A percentile compares a stretch with the other conserved stretches of the same genome.
Evolutionary conservation across 1,140 invertebrate genomes (phyloP).

Genomic region (Tetramorium alpestre): DNA sequence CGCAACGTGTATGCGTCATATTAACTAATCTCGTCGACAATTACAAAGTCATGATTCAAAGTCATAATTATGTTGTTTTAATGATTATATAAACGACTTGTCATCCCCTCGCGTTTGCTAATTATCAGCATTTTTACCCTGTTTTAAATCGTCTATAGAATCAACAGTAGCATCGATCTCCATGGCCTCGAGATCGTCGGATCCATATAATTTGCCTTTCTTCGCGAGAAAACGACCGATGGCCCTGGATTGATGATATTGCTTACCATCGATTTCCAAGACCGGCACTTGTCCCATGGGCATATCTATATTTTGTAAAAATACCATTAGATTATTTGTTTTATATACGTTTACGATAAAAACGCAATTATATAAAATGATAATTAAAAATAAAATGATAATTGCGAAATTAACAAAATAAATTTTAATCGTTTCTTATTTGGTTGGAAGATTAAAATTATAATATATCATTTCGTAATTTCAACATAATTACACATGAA

Average conservation of each 20-base stretch:
- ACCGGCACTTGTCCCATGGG: conserved; percentile 91
- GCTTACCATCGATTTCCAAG: conserved; percentile 89
- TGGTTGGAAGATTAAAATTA: not conserved
- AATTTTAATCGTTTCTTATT: not conserved
- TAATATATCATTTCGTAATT: not conserved
- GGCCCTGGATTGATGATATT: conserved; percentile 89
- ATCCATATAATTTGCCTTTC: conserved; percentile 87
- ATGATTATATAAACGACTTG: conserved; percentile 1
- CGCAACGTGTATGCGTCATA: not conserved
- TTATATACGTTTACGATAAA: not conserved
- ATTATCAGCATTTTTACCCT: conserved; percentile 77
- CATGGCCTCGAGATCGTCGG: conserved; percentile 87
- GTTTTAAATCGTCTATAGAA: conserved; percentile 86
- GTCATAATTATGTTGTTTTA: not conserved
- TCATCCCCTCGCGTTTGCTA: not conserved
- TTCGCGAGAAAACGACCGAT: conserved; percentile 90
- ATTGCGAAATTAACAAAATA: not conserved
- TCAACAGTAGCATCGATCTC: conserved; percentile 88
- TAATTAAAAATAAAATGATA: not conserved
- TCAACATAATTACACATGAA: not conserved
- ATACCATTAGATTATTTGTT: not conserved
- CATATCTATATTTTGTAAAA: conserved; percentile 85
- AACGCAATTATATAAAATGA: not conserved
- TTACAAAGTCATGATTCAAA: not conserved
- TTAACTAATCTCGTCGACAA: not conserved